These are phyloP conservation scores for Euphydryas editha DNA, from an alignment of 2,888 invertebrate species.

Conservation along the genomic window DNA sequence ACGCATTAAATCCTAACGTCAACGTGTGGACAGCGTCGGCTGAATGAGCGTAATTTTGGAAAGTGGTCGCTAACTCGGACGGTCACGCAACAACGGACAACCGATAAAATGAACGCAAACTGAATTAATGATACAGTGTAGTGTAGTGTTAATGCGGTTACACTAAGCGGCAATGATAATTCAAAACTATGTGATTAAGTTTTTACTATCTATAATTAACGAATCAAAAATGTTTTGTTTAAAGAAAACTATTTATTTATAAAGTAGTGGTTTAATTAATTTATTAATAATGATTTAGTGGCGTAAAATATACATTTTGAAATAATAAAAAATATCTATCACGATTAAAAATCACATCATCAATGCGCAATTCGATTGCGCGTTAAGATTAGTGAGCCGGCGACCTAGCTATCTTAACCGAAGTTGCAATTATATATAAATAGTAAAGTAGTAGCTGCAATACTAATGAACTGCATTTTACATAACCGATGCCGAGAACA, in stretches of 20 bases:
- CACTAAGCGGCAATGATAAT: conserved; percentile 19
- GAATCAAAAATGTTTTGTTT: neutral
- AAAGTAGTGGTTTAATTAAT: neutral
- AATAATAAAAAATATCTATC: no score
- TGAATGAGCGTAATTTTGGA: conserved; percentile 63
- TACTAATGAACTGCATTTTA: conserved; percentile 31
- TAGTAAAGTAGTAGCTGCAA: conserved; percentile 23
- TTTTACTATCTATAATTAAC: conserved; percentile 4
- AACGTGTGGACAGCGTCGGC: conserved; percentile 31
- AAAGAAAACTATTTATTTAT: neutral
- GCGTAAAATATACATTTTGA: neutral
- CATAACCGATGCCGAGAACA: conserved; percentile 42
- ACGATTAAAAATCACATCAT: no score
- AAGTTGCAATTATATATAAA: conserved; percentile 11
- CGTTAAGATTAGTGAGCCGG: neutral
- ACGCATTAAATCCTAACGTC: neutral
- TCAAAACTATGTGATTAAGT: neutral
- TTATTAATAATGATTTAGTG: neutral
- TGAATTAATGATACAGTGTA: conserved; percentile 34
- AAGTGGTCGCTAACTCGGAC: conserved; percentile 57
- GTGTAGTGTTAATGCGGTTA: conserved; percentile 29
- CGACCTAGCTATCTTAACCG: neutral
- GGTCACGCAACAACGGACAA: conserved; percentile 58
- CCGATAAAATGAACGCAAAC: conserved; percentile 57
- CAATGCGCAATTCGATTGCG: no score